Evolutionary conservation across 2,113 vertebrate genomes (phyloP).

Genomic region (Pteronura brasiliensis): DNA sequence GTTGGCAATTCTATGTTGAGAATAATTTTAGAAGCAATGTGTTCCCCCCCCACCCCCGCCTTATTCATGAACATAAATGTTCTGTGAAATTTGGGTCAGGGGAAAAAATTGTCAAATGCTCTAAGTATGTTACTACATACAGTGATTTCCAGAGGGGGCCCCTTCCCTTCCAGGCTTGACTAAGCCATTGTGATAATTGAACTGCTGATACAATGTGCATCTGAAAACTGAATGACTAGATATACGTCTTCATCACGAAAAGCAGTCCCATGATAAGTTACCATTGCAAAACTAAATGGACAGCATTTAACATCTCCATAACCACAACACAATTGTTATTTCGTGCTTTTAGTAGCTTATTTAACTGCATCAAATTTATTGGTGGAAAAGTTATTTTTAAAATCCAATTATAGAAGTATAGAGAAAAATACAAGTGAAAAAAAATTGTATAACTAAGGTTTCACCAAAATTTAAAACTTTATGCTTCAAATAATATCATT

Average conservation of each 20-base stretch:
- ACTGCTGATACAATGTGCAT: not conserved
- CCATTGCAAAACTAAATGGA: not conserved
- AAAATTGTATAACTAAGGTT: not conserved
- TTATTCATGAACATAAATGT: not conserved
- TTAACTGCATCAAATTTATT: conserved; percentile 1
- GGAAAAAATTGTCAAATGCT: not conserved
- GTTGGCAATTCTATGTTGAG: not conserved
- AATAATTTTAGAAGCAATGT: not conserved
- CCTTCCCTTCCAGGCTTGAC: not conserved
- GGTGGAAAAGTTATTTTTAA: not conserved
- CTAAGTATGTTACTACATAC: not conserved
- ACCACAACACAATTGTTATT: not conserved
- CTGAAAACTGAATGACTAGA: not conserved
- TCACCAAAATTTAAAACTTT: not conserved
- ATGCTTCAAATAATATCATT: not conserved
- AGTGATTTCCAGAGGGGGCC: not conserved
- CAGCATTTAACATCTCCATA: not conserved
- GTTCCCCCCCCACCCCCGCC: fast-evolving
- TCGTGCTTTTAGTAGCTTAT: not conserved
- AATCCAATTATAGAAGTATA: not conserved
- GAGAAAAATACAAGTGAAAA: not conserved
- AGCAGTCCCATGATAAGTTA: not conserved
- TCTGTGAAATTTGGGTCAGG: not conserved
- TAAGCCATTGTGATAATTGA: not conserved
- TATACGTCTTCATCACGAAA: not conserved